phyloP scores from a whole-genome alignment of 1,140 invertebrate genomes.

The Lanistes nyassanus region DNA sequence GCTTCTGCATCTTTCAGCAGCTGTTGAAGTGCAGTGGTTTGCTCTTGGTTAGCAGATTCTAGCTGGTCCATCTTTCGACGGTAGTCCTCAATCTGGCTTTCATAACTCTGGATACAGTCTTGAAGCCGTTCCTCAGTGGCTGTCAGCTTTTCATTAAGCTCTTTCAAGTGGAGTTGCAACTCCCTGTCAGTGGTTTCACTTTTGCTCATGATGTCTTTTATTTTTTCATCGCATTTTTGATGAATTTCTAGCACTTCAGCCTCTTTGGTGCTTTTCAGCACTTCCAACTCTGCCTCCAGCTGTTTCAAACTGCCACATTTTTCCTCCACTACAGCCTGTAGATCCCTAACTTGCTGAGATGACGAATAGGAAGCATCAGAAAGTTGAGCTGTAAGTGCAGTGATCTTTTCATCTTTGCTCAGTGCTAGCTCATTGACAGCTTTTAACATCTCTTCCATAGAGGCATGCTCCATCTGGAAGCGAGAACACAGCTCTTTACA shows the following conservation, averaged over 20 bases:
- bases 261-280: slow-evolving; percentile 3
- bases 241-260: background rate
- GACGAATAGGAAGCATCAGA: slow-evolving; percentile 20
- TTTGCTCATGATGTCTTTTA: slow-evolving; percentile 33
- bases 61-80: slow-evolving; percentile 53
- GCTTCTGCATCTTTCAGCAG: slow-evolving; percentile 44
- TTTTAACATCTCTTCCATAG: slow-evolving; percentile 56
- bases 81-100: slow-evolving; percentile 60
- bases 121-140: slow-evolving; percentile 53
- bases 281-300: background rate
- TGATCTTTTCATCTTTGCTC: slow-evolving; percentile 45
- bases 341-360: background rate
- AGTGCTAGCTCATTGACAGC: slow-evolving; percentile 43
- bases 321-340: background rate
- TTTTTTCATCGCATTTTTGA: slow-evolving; percentile 17
- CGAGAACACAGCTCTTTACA: slow-evolving; percentile 32
- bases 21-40: slow-evolving; percentile 52
- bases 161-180: slow-evolving; percentile 53
- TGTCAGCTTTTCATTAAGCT: slow-evolving; percentile 53
- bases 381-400: slow-evolving; percentile 34
- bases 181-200: slow-evolving; percentile 53
- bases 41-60: slow-evolving; percentile 44
- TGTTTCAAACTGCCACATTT: background rate
- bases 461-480: slow-evolving; percentile 44
- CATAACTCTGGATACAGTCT: slow-evolving; percentile 57